phyloP scores from a whole-genome alignment of 1,140 invertebrate genomes.

The Euura lappo region DNA sequence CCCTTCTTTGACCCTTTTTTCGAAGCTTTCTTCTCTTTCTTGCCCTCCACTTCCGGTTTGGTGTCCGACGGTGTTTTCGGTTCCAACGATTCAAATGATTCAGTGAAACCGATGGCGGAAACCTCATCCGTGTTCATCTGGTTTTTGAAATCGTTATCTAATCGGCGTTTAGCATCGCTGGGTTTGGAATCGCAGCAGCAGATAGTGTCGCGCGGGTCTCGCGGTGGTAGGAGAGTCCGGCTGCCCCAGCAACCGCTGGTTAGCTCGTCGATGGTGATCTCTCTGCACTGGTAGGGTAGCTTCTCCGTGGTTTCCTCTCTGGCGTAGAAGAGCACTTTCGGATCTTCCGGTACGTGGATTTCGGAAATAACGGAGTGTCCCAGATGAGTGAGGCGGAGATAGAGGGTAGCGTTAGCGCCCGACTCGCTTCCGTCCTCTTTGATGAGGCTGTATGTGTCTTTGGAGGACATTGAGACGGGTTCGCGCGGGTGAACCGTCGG shows the following conservation, averaged over 20 bases:
- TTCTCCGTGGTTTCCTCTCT: slow-evolving; percentile 36
- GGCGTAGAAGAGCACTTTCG: slow-evolving; percentile 19
- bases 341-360: slow-evolving; percentile 22
- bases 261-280: slow-evolving; percentile 30
- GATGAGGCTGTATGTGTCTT: slow-evolving; percentile 31
- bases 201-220: slow-evolving; percentile 13
- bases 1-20: slow-evolving; percentile 14
- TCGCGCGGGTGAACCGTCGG: slow-evolving; percentile 12
- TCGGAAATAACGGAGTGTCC: slow-evolving; percentile 46
- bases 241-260: slow-evolving; percentile 26
- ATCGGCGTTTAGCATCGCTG: no score
- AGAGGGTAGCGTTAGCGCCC: slow-evolving; percentile 32
- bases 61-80: background rate
- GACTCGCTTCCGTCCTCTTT: slow-evolving; percentile 26
- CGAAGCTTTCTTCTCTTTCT: slow-evolving; percentile 9
- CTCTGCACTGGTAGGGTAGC: slow-evolving; percentile 38
- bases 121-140: background rate
- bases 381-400: slow-evolving; percentile 43
- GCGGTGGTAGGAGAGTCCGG: slow-evolving; percentile 16
- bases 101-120: background rate
- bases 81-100: background rate
- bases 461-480: slow-evolving; percentile 35
- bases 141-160: background rate
- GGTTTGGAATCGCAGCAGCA: slow-evolving; percentile 20
- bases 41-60: background rate